Base-by-base conservation (phyloP, 2,113 vertebrate species). In the Eira barbara region DNA sequence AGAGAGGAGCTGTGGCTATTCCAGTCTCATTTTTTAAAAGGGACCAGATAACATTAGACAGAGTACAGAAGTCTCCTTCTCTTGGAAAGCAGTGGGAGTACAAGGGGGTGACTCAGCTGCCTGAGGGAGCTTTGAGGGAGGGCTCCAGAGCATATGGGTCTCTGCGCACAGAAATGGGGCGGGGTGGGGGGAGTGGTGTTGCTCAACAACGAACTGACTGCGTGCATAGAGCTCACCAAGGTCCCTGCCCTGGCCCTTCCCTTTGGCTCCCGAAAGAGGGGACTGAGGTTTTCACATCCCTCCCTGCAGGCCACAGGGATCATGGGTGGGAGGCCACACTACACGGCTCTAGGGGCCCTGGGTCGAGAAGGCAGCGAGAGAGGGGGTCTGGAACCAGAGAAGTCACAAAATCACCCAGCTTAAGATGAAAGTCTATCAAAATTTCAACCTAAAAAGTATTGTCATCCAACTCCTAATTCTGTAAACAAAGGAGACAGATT, bases 1-100 rank as follows among this genome's bases (percentile, higher is more conserved):
- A 92, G 81, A 91, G 80, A 95, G 83, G 80, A 80, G 12, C 4
- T 7, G 4, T 61, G 82, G 34, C 85, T 96, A 78, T 63, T 91
- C 81, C 55, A 61, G 65, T 89, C 82, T 91, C 63, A 27, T 73
- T 97, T 97, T 96, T 94, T 36, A 69, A 94, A 97, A 97, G 7
- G 49, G 49, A 81, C 95, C 88, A 98, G 96, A 98, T 97, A 97
- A 92, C 86, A 27, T 89, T 78, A 94, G 80, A 94, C 86, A 94
- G 27, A 97, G 78, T 65, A 73, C 89, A 95, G 89, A 65, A 69
- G 55, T 86, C 55, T 92, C 91, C 76, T 92, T 95, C 49, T 94
- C 47, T 73, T 49, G 31, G 36, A 79, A 91, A 39, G 29, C 36
- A 71, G 93, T 15, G 29, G 59, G n/a, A 80, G 59, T 84, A 61